Percentiles rank a stretch among this genome's conserved stretches.
These are phyloP conservation scores for Charina bottae DNA, from an alignment of 2,113 vertebrate genomes.

Conservation along the genomic window DNA sequence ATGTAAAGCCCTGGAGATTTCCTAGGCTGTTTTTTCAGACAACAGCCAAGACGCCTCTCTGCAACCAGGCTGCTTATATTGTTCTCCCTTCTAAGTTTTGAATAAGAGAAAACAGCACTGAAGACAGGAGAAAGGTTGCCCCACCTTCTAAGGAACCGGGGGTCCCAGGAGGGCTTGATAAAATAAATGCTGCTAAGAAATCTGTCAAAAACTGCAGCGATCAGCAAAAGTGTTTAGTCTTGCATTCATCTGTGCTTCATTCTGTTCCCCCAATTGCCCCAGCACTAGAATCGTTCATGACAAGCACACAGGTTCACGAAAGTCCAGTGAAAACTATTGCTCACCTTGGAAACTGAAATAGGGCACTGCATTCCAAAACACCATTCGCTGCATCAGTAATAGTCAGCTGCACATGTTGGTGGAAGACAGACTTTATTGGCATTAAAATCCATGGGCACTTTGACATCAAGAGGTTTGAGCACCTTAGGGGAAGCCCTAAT, in stretches of 20 bases:
- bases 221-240: not conserved
- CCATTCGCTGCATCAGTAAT: not conserved
- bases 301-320: too few relatives aligned
- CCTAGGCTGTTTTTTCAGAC: fast-evolving
- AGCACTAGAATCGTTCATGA: not conserved
- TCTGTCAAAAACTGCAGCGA: not conserved
- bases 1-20: slow-evolving; percentile 17
- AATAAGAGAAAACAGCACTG: not conserved
- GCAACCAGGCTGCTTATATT: not conserved
- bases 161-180: not conserved
- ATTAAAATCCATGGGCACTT: not conserved
- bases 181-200: not conserved
- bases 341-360: not conserved
- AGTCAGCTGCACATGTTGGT: not conserved
- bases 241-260: not conserved
- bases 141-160: not conserved
- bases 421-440: not conserved
- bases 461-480: not conserved
- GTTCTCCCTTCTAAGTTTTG: not conserved
- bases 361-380: not conserved
- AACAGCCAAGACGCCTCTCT: slow-evolving; percentile 31
- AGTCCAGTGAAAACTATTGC: not conserved
- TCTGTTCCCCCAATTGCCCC: not conserved
- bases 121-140: not conserved
- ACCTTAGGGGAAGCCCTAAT: not conserved